Evolutionary conservation across 2,888 invertebrate species (phyloP).

Genomic region (Troides helena): DNA sequence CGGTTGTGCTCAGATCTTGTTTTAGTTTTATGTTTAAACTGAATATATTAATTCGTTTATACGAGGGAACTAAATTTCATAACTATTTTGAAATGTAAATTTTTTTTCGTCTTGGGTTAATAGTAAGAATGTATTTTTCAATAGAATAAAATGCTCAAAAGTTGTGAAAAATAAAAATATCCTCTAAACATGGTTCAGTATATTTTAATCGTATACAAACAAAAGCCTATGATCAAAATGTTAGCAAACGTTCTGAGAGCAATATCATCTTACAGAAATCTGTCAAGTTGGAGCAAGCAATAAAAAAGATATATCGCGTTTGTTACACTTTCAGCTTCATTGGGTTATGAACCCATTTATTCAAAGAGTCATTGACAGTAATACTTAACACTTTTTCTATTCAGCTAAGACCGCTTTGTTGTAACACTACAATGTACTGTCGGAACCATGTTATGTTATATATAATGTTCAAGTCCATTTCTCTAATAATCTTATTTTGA

Average conservation of each 20-base stretch:
- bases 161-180: neutral
- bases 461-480: too few relatives aligned
- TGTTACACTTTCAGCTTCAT: constrained; percentile 45
- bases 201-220: neutral
- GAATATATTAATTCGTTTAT: constrained; percentile 19
- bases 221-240: neutral
- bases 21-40: constrained; percentile 18
- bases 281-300: constrained; percentile 44
- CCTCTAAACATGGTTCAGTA: neutral
- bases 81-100: neutral
- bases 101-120: too few relatives aligned
- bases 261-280: constrained; percentile 39
- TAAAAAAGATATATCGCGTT: constrained; percentile 51
- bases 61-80: neutral
- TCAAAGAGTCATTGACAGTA: constrained; percentile 39
- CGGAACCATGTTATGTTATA: neutral
- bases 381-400: constrained; percentile 9
- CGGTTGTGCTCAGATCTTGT: constrained; percentile 15
- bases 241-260: constrained; percentile 4
- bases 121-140: too few relatives aligned
- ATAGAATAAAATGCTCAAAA: too few relatives aligned
- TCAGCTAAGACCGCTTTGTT: neutral
- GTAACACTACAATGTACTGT: neutral
- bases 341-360: constrained; percentile 44
- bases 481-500: too few relatives aligned